These are phyloP conservation scores for Dynastes hyllus DNA, from an alignment of 2,888 invertebrate species.

Conservation along the genomic window DNA sequence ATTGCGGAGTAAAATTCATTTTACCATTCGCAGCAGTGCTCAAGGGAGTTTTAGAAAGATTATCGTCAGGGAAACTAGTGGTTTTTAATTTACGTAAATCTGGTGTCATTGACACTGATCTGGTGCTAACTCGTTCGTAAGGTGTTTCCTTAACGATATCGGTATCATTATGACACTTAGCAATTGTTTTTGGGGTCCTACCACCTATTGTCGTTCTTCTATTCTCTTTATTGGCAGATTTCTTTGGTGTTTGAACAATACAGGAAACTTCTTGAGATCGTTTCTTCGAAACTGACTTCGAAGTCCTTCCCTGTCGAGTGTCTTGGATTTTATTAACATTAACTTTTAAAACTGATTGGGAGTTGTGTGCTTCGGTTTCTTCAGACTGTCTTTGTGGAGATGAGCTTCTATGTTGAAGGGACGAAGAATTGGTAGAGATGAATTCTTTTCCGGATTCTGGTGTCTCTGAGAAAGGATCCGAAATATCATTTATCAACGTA, in stretches of 20 bases:
- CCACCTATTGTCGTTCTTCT: background rate
- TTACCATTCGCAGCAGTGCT: background rate
- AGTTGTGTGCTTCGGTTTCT: background rate
- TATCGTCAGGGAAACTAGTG: background rate
- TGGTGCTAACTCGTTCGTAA: no score
- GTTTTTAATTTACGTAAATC: background rate
- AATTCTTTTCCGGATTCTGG: background rate
- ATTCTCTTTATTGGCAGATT: background rate
- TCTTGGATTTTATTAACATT: no score
- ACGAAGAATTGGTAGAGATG: background rate
- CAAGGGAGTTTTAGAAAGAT: background rate
- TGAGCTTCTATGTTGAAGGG: background rate
- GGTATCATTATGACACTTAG: no score
- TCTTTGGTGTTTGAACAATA: background rate
- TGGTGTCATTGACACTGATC: background rate
- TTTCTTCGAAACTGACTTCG: no score
- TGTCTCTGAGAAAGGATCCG: background rate
- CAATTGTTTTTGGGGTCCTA: background rate
- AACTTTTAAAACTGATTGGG: background rate
- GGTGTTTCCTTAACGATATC: background rate
- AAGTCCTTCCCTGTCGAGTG: no score
- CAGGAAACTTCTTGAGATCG: background rate
- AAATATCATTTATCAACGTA: constrained; percentile 11
- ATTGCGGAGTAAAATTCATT: background rate
- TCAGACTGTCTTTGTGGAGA: background rate